Evolutionary conservation across 2,113 vertebrate genomes (phyloP).

Genomic region (Brachyhypopomus gauderio): DNA sequence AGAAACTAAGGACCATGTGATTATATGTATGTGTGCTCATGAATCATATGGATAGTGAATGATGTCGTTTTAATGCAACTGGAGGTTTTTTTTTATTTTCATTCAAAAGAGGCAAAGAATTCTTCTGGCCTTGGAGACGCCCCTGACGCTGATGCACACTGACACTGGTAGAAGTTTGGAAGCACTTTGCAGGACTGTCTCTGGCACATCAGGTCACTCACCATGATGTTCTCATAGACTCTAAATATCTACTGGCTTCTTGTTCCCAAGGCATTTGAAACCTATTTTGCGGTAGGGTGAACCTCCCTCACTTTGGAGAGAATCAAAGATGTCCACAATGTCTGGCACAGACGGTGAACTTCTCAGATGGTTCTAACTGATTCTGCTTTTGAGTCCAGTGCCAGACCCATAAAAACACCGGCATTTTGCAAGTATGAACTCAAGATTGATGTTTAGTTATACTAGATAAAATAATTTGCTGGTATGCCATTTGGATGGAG

Average conservation of each 20-base stretch:
- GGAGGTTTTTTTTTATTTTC: background rate
- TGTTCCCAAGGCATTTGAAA: background rate
- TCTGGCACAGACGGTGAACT: background rate
- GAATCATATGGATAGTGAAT: slow-evolving; percentile 18
- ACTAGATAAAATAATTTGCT: too few relatives aligned
- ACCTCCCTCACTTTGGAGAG: background rate
- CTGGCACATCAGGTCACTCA: background rate
- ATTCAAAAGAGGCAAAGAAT: background rate
- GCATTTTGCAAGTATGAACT: background rate
- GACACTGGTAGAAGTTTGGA: background rate
- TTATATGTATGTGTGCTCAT: slow-evolving; percentile 3
- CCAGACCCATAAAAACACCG: background rate
- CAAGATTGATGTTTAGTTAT: too few relatives aligned
- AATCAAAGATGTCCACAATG: background rate
- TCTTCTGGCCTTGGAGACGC: background rate
- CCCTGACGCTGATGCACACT: background rate
- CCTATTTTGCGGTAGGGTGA: background rate
- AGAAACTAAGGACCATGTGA: background rate
- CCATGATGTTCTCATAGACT: background rate
- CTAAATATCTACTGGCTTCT: background rate
- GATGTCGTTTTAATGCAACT: background rate
- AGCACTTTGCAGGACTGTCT: background rate
- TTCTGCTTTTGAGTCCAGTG: background rate
- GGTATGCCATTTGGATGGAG: too few relatives aligned
- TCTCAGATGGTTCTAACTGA: background rate